Conservation (phyloP, 2,113 vertebrate genomes). For the Amblyornis subalaris region DNA sequence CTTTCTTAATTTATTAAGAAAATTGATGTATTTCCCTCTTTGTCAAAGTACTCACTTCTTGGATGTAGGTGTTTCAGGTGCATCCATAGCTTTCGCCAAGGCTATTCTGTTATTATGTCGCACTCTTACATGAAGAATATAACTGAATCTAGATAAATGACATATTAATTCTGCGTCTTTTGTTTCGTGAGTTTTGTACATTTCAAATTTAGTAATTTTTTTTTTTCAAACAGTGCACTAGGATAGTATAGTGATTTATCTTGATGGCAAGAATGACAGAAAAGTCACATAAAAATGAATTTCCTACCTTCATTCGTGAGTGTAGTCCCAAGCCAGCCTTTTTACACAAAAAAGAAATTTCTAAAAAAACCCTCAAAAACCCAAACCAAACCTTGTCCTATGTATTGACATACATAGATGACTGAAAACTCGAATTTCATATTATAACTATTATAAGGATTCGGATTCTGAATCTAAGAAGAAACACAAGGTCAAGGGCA, state of each 20-base stretch:
- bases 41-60: background rate
- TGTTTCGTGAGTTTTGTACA: background rate
- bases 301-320: background rate
- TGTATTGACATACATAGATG: background rate
- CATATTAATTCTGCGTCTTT: background rate
- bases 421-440: background rate
- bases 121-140: background rate
- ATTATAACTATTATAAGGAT: background rate
- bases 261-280: background rate
- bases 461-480: background rate
- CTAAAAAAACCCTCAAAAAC: too few relatives aligned
- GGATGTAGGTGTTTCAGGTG: background rate
- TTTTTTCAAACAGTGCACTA: background rate
- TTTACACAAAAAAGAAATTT: background rate
- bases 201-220: background rate
- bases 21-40: background rate
- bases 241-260: background rate
- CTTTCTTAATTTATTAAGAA: constrained; percentile 16
- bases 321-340: background rate
- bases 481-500: background rate
- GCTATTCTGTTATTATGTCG: background rate
- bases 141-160: background rate
- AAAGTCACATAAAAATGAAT: background rate
- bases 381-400: background rate
- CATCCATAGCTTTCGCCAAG: background rate